These are phyloP conservation scores for Drosophila conformis DNA, from an alignment of 2,888 invertebrate genomes.

Conservation along the genomic window DNA sequence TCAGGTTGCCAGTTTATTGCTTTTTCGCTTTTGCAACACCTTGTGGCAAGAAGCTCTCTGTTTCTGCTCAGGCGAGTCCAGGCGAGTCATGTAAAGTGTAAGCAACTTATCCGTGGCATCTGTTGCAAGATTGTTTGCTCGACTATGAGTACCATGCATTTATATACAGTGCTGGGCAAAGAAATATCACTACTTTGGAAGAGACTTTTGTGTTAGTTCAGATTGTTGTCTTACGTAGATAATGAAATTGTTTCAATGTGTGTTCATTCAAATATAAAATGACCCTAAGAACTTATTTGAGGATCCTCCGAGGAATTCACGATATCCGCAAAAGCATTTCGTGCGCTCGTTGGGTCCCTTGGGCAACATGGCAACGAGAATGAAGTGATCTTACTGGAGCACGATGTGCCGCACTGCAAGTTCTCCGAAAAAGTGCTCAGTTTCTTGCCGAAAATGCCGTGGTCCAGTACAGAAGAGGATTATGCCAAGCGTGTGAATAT, in stretches of 20 bases:
- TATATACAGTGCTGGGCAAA: background rate
- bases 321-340: conserved; percentile 98
- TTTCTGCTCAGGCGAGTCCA: background rate
- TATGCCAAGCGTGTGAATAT: no score
- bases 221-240: background rate
- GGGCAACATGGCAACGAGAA: no score
- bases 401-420: conserved; percentile 86
- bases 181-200: background rate
- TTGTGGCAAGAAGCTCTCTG: background rate
- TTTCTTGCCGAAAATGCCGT: conserved; percentile 94
- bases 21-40: conserved; percentile 18
- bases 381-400: no score
- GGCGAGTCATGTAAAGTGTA: conserved; percentile 10
- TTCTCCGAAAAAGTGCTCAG: conserved; percentile 97
- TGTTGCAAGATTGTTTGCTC: background rate
- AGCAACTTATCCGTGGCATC: background rate
- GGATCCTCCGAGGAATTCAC: conserved; percentile 91
- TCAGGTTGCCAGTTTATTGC: conserved; percentile 49
- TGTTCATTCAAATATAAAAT: background rate
- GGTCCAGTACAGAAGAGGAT: no score
- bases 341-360: conserved; percentile 88
- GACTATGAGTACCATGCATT: background rate
- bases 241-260: background rate
- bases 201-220: background rate
- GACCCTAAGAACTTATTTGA: background rate